These are phyloP conservation scores for Scaptomyza tumidula DNA, from an alignment of 2,888 invertebrate species.

Conservation along the genomic window DNA sequence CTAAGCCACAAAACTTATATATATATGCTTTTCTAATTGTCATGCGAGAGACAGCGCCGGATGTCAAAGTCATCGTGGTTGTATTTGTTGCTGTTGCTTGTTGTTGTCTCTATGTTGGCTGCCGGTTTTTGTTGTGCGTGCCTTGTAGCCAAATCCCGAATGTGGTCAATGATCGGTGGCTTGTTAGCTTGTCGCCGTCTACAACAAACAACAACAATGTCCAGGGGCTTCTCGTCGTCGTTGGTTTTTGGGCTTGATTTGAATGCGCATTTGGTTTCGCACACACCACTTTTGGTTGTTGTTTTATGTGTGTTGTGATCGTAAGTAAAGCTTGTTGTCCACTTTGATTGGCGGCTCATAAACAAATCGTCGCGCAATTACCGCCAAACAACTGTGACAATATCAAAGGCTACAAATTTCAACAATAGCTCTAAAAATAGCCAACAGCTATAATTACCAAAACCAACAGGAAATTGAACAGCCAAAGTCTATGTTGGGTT, in stretches of 20 bases:
- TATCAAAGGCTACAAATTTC: constrained; percentile 47
- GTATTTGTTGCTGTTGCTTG: not conserved
- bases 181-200: constrained; percentile 54
- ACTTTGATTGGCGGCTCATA: constrained; percentile 69
- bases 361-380: constrained; percentile 76
- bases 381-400: constrained; percentile 55
- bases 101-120: constrained; percentile 43
- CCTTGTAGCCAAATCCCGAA: constrained; percentile 56
- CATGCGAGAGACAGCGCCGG: constrained; percentile 69
- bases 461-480: constrained; percentile 62
- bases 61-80: constrained; percentile 58
- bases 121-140: constrained; percentile 59
- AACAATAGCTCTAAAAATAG: constrained; percentile 44
- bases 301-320: constrained; percentile 35
- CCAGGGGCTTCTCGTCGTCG: constrained; percentile 30
- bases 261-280: constrained; percentile 68
- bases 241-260: constrained; percentile 53
- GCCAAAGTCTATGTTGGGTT: constrained; percentile 33
- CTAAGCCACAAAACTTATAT: constrained; percentile 22
- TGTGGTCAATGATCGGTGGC: constrained; percentile 60
- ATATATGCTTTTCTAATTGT: constrained; percentile 65
- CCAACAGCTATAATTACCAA: constrained; percentile 56
- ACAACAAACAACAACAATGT: constrained; percentile 39
- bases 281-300: constrained; percentile 55
- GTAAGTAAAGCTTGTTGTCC: constrained; percentile 49